Base-by-base conservation (phyloP, 2,888 invertebrate species). In the Parnassius apollo region DNA sequence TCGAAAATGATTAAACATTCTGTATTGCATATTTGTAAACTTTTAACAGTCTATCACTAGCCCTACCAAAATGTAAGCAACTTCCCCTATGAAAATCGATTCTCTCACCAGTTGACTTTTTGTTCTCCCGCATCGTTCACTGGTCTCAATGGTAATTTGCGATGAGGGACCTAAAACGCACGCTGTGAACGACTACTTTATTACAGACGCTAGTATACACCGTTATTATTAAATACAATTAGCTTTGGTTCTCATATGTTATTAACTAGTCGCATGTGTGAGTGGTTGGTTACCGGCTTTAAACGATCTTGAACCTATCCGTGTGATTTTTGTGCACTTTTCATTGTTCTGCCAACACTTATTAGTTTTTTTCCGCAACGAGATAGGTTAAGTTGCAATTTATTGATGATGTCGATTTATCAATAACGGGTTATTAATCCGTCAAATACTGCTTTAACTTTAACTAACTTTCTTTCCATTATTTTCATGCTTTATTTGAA, bases 241-340 rank as follows among this genome's bases (percentile, higher is more conserved):
- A 77, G 80, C 65, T 74, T 74, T 74, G 74, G 71, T 73, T 73
- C 68, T 75, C 71, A 70, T 71, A 65, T 58, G 75, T 78, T 75
- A 76, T 76, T 73, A 75, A 78, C 65, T 72, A 45, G 74, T 73
- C 69, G 59, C 64, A 64, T 62, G 64, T 60, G 76, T 74, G 71
- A 68, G 71, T 75, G 70, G 73, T 69, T 72, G 70, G 73, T 69
- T 72, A 78, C 81, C 77, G 75, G 78, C 80, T 72, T 71, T 75
- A 77, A 77, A 74, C 73, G 72, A 75, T 71, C 72, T 73, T 71
- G 61, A 69, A 67, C 68, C 71, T 69, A 74, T 78, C 75, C 75
- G 77, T 81, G 78, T 79, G 82, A 87, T 83, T 85, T 88, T 85
- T 75, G 81, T 83, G 78, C 76, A 82, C 80, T 85, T 82, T 82